Evolutionary conservation across 2,113 vertebrate genomes (phyloP).

Genomic region (Cacatua alba): DNA sequence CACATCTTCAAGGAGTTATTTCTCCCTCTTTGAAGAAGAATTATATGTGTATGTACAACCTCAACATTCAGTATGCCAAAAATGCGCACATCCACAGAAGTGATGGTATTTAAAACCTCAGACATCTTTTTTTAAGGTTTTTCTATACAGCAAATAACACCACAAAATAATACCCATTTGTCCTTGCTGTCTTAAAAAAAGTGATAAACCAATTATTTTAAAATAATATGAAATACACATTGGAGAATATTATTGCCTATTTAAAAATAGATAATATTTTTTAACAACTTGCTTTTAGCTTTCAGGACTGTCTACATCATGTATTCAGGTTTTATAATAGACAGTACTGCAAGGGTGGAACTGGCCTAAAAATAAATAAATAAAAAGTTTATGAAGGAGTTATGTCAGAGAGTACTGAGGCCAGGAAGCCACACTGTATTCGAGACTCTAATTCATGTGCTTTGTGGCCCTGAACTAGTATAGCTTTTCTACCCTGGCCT

Average conservation of each 20-base stretch:
- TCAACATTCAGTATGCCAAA: neutral
- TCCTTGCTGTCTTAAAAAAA: neutral
- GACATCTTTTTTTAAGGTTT: rapidly evolving
- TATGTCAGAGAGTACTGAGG: neutral
- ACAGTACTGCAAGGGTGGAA: neutral
- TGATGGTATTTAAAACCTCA: neutral
- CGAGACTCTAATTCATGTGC: neutral
- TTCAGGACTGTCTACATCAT: neutral
- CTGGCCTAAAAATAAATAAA: neutral
- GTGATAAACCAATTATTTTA: neutral
- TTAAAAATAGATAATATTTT: neutral
- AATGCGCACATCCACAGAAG: neutral
- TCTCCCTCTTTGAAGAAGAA: neutral
- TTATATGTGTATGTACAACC: neutral
- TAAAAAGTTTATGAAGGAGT: neutral
- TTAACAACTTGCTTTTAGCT: neutral
- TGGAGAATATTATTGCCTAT: neutral
- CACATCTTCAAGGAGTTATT: neutral
- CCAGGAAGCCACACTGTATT: neutral
- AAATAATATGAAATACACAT: neutral
- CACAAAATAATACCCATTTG: neutral
- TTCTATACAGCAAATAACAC: neutral
- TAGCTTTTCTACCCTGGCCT: neutral
- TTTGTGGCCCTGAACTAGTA: neutral
- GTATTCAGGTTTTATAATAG: neutral